phyloP scores from a whole-genome alignment of 2,797 vertebrate genomes.

The Calcarius lapponicus region DNA sequence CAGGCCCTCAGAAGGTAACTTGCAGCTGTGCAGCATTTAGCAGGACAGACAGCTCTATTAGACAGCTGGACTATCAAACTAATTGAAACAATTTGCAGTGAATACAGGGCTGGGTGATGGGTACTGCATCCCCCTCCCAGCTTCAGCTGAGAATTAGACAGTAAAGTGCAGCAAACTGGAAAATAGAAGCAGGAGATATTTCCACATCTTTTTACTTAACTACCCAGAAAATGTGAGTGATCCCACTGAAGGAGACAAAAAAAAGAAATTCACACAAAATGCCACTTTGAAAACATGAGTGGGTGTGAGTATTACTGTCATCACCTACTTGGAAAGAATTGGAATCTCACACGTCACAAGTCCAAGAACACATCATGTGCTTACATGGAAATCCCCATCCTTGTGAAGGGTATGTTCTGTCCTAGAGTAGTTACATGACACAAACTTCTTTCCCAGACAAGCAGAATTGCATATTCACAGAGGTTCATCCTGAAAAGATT shows the following conservation, averaged over 20 bases:
- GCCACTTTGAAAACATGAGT: neutral
- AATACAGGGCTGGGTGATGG: neutral
- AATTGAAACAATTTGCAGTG: neutral
- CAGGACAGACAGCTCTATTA: neutral
- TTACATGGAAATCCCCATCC: neutral
- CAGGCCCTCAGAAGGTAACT: neutral
- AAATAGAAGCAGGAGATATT: neutral
- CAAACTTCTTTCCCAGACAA: neutral
- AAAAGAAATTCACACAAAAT: neutral
- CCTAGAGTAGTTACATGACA: neutral
- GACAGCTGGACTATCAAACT: neutral
- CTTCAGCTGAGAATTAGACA: neutral
- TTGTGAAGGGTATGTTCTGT: neutral
- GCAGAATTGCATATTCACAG: neutral
- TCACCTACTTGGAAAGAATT: neutral
- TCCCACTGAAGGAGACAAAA: neutral
- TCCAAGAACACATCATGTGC: fast-evolving
- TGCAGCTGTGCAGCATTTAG: neutral
- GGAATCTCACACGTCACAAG: fast-evolving
- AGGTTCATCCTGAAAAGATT: neutral
- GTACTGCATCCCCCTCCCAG: neutral
- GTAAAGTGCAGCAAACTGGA: neutral
- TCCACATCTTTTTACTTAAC: neutral
- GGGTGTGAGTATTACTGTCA: neutral
- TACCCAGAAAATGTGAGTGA: neutral